Conservation (phyloP, 2,113 vertebrate species). For the Platichthys flesus region DNA sequence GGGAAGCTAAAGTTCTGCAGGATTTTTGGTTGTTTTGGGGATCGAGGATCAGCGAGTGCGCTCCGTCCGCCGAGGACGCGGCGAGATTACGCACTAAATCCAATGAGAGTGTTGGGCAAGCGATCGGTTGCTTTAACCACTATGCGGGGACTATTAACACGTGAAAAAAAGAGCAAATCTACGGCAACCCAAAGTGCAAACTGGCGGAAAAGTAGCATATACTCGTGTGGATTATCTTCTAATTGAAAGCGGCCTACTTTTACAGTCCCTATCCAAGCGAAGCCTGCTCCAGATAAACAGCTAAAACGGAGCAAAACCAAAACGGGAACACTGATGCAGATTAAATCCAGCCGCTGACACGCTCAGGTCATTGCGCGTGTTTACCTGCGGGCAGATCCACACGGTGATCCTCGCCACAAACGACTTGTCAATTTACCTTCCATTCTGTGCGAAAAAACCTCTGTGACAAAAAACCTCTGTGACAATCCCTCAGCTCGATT, state of each 20-base stretch:
- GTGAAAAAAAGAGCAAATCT: slow-evolving; percentile 70
- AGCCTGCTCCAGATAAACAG: slow-evolving; percentile 14
- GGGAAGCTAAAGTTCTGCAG: neutral
- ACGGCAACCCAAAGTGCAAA: slow-evolving; percentile 67
- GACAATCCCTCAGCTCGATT: slow-evolving; percentile 46
- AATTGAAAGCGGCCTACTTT: slow-evolving; percentile 47
- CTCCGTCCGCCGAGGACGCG: slow-evolving; percentile 26
- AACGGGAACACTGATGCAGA: neutral
- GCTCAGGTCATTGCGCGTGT: slow-evolving; percentile 57
- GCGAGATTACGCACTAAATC: slow-evolving; percentile 75
- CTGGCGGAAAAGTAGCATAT: slow-evolving; percentile 40
- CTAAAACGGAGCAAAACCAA: slow-evolving; percentile 5
- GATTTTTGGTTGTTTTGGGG: no score
- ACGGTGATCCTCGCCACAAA: slow-evolving; percentile 74
- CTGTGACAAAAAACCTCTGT: slow-evolving; percentile 13
- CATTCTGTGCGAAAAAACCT: slow-evolving; percentile 69
- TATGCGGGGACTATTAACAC: slow-evolving; percentile 80
- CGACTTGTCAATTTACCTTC: slow-evolving; percentile 76
- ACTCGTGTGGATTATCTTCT: slow-evolving; percentile 44
- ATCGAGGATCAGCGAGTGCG: slow-evolving; percentile 33
- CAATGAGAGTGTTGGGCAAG: slow-evolving; percentile 72
- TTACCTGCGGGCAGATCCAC: slow-evolving; percentile 80
- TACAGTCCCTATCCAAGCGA: slow-evolving; percentile 10
- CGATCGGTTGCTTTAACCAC: slow-evolving; percentile 76
- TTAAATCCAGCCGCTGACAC: slow-evolving; percentile 60